Evolutionary conservation across 2,888 invertebrate genomes (phyloP).

Genomic region (Metellina segmentata): DNA sequence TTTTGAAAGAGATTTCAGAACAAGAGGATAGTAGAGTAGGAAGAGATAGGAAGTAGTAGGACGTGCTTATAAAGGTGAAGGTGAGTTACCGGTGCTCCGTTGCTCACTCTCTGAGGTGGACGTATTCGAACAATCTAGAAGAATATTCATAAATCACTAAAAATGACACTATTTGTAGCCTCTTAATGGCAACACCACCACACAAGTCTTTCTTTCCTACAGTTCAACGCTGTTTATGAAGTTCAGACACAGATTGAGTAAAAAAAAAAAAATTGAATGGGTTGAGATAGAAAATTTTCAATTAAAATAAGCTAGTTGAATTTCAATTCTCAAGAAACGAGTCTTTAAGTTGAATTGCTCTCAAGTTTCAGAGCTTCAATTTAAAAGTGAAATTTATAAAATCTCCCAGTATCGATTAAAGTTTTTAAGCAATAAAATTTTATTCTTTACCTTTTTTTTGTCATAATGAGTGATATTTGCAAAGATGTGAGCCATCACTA

Average conservation of each 20-base stretch:
- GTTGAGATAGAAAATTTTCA: no score
- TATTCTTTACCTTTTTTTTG: no score
- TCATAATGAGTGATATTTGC: no score
- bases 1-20: background rate
- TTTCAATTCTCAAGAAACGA: no score
- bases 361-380: no score
- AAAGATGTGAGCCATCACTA: no score
- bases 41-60: background rate
- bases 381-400: no score
- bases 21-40: background rate
- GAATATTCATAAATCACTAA: slow-evolving; percentile 30
- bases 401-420: no score
- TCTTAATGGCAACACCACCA: background rate
- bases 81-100: slow-evolving; percentile 60
- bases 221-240: background rate
- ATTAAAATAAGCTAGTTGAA: no score
- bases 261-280: background rate
- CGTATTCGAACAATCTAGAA: slow-evolving; percentile 74
- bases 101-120: slow-evolving; percentile 57
- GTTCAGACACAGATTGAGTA: background rate
- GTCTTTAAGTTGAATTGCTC: no score
- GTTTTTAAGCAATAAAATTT: no score
- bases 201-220: background rate
- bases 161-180: background rate
- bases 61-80: slow-evolving; percentile 24